A percentile compares a stretch with the other conserved stretches of the same genome.
phyloP scores from a whole-genome alignment of 2,797 vertebrate genomes.

The Phoebastria nigripes region DNA sequence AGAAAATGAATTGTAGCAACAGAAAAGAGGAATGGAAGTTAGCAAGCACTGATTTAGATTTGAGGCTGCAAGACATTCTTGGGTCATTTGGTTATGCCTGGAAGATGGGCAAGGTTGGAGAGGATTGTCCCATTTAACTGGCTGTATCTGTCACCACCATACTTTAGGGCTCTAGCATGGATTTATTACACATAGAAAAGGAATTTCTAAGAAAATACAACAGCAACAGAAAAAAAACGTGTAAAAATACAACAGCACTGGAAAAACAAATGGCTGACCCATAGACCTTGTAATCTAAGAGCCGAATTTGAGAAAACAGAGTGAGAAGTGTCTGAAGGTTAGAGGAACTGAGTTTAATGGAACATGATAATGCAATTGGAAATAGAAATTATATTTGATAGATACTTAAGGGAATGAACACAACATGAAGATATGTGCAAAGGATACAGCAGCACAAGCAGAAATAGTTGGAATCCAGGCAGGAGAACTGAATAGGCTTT shows the following conservation, averaged over 20 bases:
- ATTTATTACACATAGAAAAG: neutral
- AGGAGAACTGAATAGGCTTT: neutral
- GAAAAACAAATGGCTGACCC: neutral
- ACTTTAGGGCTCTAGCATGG: neutral
- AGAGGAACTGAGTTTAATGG: neutral
- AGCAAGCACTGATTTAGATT: neutral
- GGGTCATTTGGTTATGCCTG: neutral
- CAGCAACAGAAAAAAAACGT: neutral
- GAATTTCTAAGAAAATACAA: neutral
- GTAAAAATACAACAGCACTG: neutral
- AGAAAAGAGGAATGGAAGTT: neutral
- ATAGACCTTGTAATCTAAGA: neutral
- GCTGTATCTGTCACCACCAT: neutral
- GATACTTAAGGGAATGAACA: neutral
- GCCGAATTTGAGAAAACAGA: neutral
- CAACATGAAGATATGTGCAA: fast-evolving
- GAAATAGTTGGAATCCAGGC: neutral
- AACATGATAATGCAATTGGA: neutral
- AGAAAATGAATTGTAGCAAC: neutral
- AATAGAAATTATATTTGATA: neutral
- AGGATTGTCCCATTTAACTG: neutral
- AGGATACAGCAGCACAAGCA: neutral
- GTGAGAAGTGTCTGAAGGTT: neutral
- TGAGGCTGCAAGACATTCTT: neutral
- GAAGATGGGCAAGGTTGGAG: neutral